Percentiles rank a stretch among this genome's conserved stretches.
Conservation (phyloP, 2,113 vertebrate species). For the Murina feae region DNA sequence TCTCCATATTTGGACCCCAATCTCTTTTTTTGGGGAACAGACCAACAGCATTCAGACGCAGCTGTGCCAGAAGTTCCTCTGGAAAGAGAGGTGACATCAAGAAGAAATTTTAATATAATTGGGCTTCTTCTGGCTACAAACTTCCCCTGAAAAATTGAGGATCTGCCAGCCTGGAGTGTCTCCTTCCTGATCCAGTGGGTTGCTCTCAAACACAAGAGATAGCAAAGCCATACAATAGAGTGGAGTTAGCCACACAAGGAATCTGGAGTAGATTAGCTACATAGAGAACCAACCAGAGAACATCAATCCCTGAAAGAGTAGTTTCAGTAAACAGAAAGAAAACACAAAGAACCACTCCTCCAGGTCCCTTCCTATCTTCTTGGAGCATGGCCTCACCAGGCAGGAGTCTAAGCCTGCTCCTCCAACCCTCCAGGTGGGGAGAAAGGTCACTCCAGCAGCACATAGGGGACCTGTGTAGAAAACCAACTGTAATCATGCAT, state of each 20-base stretch:
- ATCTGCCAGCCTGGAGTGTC: neutral
- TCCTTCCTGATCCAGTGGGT: neutral
- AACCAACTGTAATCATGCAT: rapidly evolving
- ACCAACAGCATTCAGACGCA: neutral
- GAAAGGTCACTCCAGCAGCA: neutral
- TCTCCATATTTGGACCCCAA: neutral
- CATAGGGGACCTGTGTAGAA: neutral
- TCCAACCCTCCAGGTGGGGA: neutral
- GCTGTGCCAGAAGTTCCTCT: neutral
- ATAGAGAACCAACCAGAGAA: rapidly evolving
- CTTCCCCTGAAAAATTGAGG: neutral
- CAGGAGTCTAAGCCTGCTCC: too few relatives aligned
- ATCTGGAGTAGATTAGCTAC: rapidly evolving
- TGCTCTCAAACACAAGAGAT: neutral
- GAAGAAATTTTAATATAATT: rapidly evolving
- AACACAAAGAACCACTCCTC: rapidly evolving
- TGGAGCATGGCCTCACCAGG: rapidly evolving
- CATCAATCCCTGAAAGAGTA: rapidly evolving
- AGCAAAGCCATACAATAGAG: neutral
- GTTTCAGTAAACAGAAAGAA: too few relatives aligned
- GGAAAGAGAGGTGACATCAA: too few relatives aligned
- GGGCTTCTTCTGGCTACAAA: neutral
- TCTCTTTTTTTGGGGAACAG: neutral
- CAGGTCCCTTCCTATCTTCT: rapidly evolving
- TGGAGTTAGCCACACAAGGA: rapidly evolving